Conservation (phyloP, 2,888 invertebrate genomes). For the Ptychoptera contaminata region DNA sequence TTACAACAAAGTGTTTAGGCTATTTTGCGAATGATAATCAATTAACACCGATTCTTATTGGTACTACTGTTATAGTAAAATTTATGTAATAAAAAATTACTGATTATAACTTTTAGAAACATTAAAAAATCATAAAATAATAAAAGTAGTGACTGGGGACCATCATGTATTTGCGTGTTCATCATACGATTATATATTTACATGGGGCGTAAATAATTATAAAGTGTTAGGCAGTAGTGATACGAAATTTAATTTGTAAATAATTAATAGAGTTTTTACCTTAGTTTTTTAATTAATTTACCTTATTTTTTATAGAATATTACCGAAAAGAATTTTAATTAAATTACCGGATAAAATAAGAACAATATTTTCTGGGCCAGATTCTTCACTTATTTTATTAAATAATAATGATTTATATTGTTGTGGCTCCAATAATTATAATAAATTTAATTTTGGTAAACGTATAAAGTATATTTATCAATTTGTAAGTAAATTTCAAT, state of each 20-base stretch:
- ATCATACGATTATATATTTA: constrained; percentile 41
- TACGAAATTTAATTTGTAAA: no score
- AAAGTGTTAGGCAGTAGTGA: constrained; percentile 12
- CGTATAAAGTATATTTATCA: constrained; percentile 22
- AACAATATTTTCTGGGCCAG: constrained; percentile 42
- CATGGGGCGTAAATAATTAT: constrained; percentile 44
- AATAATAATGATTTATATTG: constrained; percentile 42
- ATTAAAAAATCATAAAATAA: constrained; percentile 40
- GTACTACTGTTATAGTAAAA: constrained; percentile 15
- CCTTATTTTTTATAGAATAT: no score
- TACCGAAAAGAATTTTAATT: no score
- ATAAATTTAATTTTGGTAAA: constrained; percentile 44
- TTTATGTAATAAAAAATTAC: no score
- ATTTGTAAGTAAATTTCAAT: constrained; percentile 18
- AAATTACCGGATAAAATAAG: constrained; percentile 10
- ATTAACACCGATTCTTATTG: constrained; percentile 40
- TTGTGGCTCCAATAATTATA: constrained; percentile 45
- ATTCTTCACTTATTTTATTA: constrained; percentile 44
- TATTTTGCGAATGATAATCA: constrained; percentile 41
- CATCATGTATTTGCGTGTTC: constrained; percentile 47
- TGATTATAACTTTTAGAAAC: constrained; percentile 29
- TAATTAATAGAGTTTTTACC: no score
- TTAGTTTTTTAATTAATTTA: no score
- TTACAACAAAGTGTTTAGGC: constrained; percentile 44
- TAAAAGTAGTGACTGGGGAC: constrained; percentile 41